phyloP scores from a whole-genome alignment of 2,797 vertebrate genomes.

The Todus mexicanus region DNA sequence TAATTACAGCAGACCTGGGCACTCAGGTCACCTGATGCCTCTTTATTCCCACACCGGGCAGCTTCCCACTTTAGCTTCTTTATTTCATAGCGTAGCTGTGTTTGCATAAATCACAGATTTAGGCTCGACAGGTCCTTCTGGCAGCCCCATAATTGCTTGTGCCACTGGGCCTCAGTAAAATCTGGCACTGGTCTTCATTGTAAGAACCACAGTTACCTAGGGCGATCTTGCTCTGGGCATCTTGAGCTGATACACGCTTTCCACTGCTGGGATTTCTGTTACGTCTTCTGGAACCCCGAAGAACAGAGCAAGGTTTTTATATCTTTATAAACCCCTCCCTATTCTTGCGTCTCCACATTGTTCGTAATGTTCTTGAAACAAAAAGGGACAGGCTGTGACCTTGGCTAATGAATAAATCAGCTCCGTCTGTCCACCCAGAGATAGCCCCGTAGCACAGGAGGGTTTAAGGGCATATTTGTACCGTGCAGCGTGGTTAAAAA shows the following conservation, averaged over 20 bases:
- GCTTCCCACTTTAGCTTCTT: neutral
- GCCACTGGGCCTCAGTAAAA: neutral
- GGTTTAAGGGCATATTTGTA: neutral
- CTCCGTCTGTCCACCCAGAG: neutral
- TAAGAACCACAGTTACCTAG: neutral
- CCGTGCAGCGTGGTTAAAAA: neutral
- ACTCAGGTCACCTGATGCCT: neutral
- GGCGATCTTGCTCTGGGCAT: neutral
- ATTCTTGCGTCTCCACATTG: neutral
- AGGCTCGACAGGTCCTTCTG: neutral
- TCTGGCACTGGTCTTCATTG: neutral
- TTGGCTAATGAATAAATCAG: neutral
- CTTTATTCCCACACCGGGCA: neutral
- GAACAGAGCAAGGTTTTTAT: neutral
- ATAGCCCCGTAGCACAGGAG: neutral
- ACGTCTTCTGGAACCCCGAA: neutral
- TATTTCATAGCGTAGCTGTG: neutral
- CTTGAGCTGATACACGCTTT: neutral
- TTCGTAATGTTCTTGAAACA: neutral
- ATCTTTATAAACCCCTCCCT: neutral
- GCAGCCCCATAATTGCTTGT: neutral
- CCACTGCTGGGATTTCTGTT: neutral
- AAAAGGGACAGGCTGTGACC: neutral
- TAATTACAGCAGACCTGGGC: neutral
- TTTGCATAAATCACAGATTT: neutral